A percentile compares a stretch with the other conserved stretches of the same genome.
phyloP scores from a whole-genome alignment of 30 jellyfish, hydroid and myxozoan genomes.

The Aurelia sp. region DNA sequence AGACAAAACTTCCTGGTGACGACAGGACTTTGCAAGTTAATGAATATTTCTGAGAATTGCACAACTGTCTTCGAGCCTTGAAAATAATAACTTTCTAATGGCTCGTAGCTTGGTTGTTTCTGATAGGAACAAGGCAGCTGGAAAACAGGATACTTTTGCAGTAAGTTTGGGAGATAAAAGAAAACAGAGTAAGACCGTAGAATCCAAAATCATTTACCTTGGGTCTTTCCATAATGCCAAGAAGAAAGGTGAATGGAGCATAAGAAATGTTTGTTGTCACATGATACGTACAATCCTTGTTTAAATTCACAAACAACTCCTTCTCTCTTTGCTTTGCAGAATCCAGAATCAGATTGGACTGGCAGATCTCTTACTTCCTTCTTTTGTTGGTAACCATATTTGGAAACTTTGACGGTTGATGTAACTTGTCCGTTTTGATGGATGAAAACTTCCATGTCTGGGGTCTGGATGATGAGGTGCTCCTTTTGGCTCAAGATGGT shows the following conservation, averaged over 20 bases:
- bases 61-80: too few species aligned
- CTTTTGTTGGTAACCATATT: conserved; percentile 42
- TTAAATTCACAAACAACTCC: conserved; percentile 73
- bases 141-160: background rate
- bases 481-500: conserved; percentile 88
- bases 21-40: too few species aligned
- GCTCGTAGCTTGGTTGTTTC: too few species aligned
- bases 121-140: too few species aligned
- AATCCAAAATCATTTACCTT: conserved; percentile 56
- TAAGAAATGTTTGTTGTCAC: conserved; percentile 76
- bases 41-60: too few species aligned
- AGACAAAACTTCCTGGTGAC: too few species aligned
- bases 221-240: conserved; percentile 92
- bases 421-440: conserved; percentile 72
- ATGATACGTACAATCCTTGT: conserved; percentile 70
- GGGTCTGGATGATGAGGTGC: conserved; percentile 85
- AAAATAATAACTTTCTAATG: too few species aligned
- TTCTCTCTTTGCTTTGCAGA: conserved; percentile 56
- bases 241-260: conserved; percentile 80
- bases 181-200: background rate
- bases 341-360: conserved; percentile 75
- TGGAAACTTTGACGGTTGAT: conserved; percentile 58
- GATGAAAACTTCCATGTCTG: conserved; percentile 85
- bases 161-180: background rate
- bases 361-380: conserved; percentile 78